These are phyloP conservation scores for Heteromormyrus szaboi DNA, from an alignment of 2,797 vertebrate genomes.

Conservation along the genomic window DNA sequence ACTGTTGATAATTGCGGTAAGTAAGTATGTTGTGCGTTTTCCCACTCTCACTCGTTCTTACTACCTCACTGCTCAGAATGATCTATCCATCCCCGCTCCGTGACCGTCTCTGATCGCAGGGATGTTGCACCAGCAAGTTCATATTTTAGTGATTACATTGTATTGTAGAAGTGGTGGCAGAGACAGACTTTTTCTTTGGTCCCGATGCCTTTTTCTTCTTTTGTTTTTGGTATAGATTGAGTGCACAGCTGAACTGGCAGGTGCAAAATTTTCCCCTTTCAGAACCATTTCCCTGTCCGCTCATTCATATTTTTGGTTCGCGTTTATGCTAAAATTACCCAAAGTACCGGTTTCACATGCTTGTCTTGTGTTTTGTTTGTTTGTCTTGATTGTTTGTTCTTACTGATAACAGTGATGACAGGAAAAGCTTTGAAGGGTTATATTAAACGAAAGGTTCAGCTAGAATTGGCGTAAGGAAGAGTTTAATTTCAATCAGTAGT, in stretches of 20 bases:
- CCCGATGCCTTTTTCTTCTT: not conserved
- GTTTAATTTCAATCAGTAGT: conserved; percentile 31
- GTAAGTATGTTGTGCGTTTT: not conserved
- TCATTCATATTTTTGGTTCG: not conserved
- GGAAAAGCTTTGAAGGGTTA: not conserved
- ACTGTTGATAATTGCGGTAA: not conserved
- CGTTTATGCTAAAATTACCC: not conserved
- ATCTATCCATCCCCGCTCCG: not conserved
- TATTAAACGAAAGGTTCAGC: not conserved
- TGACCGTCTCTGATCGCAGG: not conserved
- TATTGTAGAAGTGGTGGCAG: not conserved
- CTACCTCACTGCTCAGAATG: conserved; percentile 5
- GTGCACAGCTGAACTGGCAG: not conserved
- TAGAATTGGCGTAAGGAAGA: not conserved
- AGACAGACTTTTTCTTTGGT: not conserved
- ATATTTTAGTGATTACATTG: not conserved
- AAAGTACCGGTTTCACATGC: not conserved
- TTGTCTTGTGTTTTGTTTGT: not conserved
- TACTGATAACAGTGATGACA: not conserved
- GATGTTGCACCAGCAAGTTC: not conserved
- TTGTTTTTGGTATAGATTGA: not conserved
- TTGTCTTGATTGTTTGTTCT: not conserved
- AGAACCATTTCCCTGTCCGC: not conserved
- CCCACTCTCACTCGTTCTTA: not conserved
- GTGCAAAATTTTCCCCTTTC: not conserved